Percentiles rank a stretch among this genome's conserved stretches.
Evolutionary conservation across 2,113 vertebrate species (phyloP).

Genomic region (Cettia cetti): DNA sequence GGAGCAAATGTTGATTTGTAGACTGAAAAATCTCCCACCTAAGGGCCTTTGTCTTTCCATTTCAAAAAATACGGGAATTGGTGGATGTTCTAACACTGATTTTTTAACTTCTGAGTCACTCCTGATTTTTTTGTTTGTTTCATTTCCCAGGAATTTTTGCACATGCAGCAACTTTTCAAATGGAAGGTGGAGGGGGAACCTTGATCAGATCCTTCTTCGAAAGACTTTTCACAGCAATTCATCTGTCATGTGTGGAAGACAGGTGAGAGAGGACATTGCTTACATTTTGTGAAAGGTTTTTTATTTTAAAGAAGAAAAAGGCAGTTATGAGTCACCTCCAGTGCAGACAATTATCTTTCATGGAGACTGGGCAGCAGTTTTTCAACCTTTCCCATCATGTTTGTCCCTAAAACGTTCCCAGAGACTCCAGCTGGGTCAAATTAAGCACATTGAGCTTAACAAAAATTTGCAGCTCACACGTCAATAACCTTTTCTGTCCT

Average conservation of each 20-base stretch:
- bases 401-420: not conserved
- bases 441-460: not conserved
- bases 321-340: not conserved
- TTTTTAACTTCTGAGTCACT: not conserved
- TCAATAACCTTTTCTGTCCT: not conserved
- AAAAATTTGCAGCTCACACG: not conserved
- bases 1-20: not conserved
- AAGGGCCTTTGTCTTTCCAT: not conserved
- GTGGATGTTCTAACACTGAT: not conserved
- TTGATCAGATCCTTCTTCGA: not conserved
- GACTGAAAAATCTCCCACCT: not conserved
- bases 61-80: not conserved
- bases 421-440: not conserved
- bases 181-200: not conserved
- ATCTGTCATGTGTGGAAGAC: not conserved
- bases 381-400: not conserved
- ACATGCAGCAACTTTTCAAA: not conserved
- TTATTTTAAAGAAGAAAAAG: not conserved
- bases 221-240: not conserved
- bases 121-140: not conserved
- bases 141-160: not conserved
- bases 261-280: conserved; percentile 20
- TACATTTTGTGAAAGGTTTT: conserved; percentile 32
- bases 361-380: not conserved
- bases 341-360: not conserved